Conservation (phyloP, 2,797 vertebrate species). For the Hylomyscus alleni region DNA sequence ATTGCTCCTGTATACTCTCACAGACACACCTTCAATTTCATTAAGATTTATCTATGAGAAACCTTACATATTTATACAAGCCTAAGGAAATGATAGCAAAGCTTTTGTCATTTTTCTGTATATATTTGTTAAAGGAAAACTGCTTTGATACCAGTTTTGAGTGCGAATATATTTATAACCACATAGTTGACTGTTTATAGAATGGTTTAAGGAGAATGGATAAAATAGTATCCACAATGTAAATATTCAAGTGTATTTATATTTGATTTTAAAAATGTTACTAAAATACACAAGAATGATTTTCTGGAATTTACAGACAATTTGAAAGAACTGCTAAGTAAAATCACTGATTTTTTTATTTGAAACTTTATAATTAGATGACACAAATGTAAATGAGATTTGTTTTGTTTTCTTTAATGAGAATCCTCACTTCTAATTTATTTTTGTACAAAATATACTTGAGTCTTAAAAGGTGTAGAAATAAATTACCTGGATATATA, state of each 20-base stretch:
- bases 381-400: slow-evolving; percentile 52
- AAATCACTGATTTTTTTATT: slow-evolving; percentile 52
- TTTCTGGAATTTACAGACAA: slow-evolving; percentile 30
- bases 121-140: not conserved
- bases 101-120: not conserved
- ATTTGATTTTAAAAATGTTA: slow-evolving; percentile 39
- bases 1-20: not conserved
- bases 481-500: not conserved
- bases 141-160: not conserved
- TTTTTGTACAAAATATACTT: not conserved
- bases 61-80: not conserved
- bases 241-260: slow-evolving; percentile 20
- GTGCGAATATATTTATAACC: not conserved
- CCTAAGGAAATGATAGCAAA: not conserved
- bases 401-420: slow-evolving; percentile 19
- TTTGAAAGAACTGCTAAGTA: slow-evolving; percentile 2
- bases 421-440: not conserved
- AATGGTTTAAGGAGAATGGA: not conserved
- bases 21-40: not conserved
- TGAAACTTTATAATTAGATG: not conserved
- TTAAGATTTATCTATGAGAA: not conserved
- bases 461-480: not conserved
- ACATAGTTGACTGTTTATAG: not conserved
- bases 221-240: not conserved
- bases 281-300: slow-evolving; percentile 28